phyloP scores from a whole-genome alignment of 1,140 invertebrate genomes.

The Bactericera cockerelli region DNA sequence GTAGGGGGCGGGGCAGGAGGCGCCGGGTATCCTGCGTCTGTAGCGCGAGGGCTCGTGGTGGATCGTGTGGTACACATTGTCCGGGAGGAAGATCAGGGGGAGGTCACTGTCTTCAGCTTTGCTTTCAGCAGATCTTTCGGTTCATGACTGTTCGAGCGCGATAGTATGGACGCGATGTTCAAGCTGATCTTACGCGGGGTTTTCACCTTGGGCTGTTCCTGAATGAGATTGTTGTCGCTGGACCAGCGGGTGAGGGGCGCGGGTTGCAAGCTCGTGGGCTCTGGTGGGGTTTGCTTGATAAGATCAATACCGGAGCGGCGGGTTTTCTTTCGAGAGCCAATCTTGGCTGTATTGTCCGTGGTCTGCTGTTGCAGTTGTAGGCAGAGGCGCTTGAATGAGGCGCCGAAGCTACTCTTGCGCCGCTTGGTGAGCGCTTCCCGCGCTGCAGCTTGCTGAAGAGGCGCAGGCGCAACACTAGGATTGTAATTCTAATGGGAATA shows the following conservation, averaged over 20 bases:
- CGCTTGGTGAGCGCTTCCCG: neutral
- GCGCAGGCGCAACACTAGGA: too few relatives aligned
- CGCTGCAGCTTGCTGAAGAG: too few relatives aligned
- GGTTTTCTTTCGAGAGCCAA: neutral
- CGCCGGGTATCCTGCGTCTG: neutral
- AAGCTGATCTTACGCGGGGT: neutral
- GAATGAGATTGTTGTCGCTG: slow-evolving; percentile 4
- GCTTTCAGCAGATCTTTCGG: slow-evolving; percentile 4
- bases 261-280: neutral
- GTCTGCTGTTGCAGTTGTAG: neutral
- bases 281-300: neutral
- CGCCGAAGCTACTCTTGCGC: neutral
- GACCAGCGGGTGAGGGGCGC: slow-evolving; percentile 1
- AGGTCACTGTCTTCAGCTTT: neutral
- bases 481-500: too few relatives aligned
- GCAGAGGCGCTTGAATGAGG: neutral
- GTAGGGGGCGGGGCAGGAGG: neutral
- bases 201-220: slow-evolving; percentile 2
- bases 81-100: neutral
- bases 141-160: neutral
- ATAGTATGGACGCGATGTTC: neutral
- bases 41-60: neutral
- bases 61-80: neutral
- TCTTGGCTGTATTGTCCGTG: neutral
- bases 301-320: neutral